Base-by-base conservation (phyloP, 1,140 invertebrate species). In the Drosophila arizonae region DNA sequence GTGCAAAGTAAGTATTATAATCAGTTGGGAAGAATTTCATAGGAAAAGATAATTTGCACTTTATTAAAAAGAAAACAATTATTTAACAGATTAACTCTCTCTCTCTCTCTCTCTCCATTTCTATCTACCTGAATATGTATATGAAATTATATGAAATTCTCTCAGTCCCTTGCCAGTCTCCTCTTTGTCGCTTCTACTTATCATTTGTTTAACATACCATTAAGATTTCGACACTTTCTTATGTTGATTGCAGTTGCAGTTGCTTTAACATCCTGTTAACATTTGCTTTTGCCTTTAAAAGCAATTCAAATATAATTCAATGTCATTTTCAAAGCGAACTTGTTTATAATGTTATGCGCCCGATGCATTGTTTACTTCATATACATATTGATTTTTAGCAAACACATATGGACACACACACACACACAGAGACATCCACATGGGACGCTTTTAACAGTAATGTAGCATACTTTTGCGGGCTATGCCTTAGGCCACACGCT, bases 391-490 rank as follows among this genome's bases (percentile, higher is more conserved):
- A 73, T 72, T 72, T 72, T 72, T 46, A 39, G 24, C 30, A 43
- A 51, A 48, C 54, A 63, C 51, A 39, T 28, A 45, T 66, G 50
- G 33, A 30, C 6, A 30, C 9, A 33, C 33, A 33, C 33, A 33
- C 33, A 45, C 50, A 54, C 33, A 45, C 50, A 54, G 28, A 46
- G 21, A 61, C 50, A 54, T 11, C 5, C 33, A 48, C 36, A 63
- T n/a, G 8, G 28, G 17, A 39, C 4, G 64, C 51, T 58, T 52
- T 50, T 75, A 56, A 63, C 75, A 72, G 70, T 60, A 85, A 70
- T 72, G 76, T 85, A 80, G 75, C 81, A 87, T 86, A 86, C 68
- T 68, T 82, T 81, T 85, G 74, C 61, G 82, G 68, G 57, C 61
- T 51, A 36, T 58, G 79, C 81, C 70, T 36, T 48, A 70, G 75